Conservation (phyloP, 2,113 vertebrate species). For the Ptilonorhynchus violaceus region DNA sequence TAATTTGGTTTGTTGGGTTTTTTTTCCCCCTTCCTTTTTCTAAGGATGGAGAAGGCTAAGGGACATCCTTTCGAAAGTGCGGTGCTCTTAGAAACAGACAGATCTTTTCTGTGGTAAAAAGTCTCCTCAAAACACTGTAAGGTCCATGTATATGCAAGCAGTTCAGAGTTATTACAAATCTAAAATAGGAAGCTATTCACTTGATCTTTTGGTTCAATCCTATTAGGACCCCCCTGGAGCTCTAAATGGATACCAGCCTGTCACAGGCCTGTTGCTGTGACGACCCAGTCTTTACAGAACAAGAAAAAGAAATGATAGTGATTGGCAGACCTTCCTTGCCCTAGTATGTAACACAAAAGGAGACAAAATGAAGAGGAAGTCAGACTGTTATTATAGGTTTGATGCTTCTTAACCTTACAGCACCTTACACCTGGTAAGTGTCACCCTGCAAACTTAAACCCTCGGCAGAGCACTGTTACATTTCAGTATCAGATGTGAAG, state of each 20-base stretch:
- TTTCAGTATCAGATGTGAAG: background rate
- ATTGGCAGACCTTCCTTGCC: conserved; percentile 89
- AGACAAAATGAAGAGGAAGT: conserved; percentile 90
- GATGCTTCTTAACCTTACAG: conserved; percentile 85
- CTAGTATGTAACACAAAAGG: conserved; percentile 85
- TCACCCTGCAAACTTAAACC: conserved; percentile 48
- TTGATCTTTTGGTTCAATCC: conserved; percentile 84
- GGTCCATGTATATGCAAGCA: conserved; percentile 77
- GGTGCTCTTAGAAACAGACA: conserved; percentile 18
- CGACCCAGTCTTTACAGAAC: conserved; percentile 82
- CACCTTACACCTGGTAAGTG: conserved; percentile 80
- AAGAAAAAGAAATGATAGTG: conserved; percentile 80
- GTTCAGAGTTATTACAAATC: conserved; percentile 76
- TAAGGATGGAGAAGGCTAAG: background rate
- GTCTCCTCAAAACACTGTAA: conserved; percentile 70
- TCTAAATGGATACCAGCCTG: conserved; percentile 79
- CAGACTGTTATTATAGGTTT: conserved; percentile 81
- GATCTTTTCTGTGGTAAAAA: conserved; percentile 70
- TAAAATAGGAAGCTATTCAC: conserved; percentile 81
- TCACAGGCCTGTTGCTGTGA: conserved; percentile 85
- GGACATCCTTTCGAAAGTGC: conserved; percentile 33
- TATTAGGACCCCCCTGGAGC: conserved; percentile 85
- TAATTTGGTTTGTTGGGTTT: background rate
- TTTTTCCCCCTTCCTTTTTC: background rate
- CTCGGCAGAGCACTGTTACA: background rate